These are phyloP conservation scores for Hedychridium roseum DNA, from an alignment of 2,888 invertebrate genomes.

Conservation along the genomic window DNA sequence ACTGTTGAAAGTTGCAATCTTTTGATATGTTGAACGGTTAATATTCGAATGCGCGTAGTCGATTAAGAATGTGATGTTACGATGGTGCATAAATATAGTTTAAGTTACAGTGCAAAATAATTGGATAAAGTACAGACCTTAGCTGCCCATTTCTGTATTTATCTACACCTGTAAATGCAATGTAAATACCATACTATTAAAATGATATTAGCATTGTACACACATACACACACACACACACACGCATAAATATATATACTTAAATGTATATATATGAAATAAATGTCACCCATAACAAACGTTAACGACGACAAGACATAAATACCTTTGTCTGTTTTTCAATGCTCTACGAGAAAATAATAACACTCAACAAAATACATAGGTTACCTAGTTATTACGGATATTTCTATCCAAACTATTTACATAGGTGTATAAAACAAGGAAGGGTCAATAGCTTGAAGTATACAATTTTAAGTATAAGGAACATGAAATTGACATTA, in stretches of 20 bases:
- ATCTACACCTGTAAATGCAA: slow-evolving; percentile 54
- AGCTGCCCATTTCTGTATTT: slow-evolving; percentile 58
- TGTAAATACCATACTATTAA: slow-evolving; percentile 57
- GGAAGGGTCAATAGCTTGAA: slow-evolving; percentile 17
- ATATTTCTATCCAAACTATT: too few relatives aligned
- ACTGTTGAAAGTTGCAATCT: slow-evolving; percentile 10
- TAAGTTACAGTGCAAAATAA: slow-evolving; percentile 26
- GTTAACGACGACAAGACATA: too few relatives aligned
- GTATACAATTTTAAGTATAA: slow-evolving; percentile 8
- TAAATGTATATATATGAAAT: slow-evolving; percentile 37
- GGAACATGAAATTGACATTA: slow-evolving; percentile 29
- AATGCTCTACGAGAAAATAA: too few relatives aligned
- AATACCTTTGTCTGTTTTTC: too few relatives aligned
- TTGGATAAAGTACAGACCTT: slow-evolving; percentile 35
- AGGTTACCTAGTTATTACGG: too few relatives aligned
- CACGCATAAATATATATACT: too few relatives aligned
- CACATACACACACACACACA: too few relatives aligned
- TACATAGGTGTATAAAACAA: too few relatives aligned
- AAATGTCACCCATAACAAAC: too few relatives aligned
- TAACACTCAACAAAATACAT: too few relatives aligned
- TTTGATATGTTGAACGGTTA: slow-evolving; percentile 20
- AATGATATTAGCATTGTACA: slow-evolving; percentile 51
- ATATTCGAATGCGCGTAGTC: slow-evolving; percentile 16
- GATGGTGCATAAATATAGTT: slow-evolving; percentile 37
- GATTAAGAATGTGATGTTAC: slow-evolving; percentile 46